Percentiles rank a stretch among this genome's conserved stretches.
phyloP scores from a whole-genome alignment of 2,888 invertebrate genomes.

The Acanthosepion esculentum region DNA sequence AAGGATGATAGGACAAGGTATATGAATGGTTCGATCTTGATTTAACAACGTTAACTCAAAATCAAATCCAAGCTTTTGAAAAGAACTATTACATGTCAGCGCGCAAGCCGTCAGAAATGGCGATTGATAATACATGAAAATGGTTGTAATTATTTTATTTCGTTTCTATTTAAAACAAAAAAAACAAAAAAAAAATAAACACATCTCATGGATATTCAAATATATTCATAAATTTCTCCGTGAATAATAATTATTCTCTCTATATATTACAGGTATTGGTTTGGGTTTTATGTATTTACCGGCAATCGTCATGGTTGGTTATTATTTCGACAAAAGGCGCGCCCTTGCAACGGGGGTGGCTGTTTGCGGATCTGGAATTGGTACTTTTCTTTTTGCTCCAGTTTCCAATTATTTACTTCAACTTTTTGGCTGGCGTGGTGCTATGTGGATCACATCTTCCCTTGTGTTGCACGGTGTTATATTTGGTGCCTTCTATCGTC shows the following conservation, averaged over 20 bases:
- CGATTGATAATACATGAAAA: too few relatives aligned
- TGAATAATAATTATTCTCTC: not conserved
- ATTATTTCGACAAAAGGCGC: conserved; percentile 96
- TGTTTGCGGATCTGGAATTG: conserved; percentile 96
- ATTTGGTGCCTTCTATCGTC: conserved; percentile 88
- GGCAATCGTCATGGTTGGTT: conserved; percentile 94
- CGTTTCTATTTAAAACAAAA: too few relatives aligned
- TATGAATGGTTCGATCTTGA: too few relatives aligned
- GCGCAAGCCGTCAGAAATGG: too few relatives aligned
- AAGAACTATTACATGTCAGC: too few relatives aligned
- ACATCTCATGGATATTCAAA: too few relatives aligned
- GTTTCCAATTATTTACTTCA: conserved; percentile 82
- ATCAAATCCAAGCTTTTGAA: too few relatives aligned
- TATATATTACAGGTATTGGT: conserved; percentile 83
- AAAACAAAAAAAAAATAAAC: too few relatives aligned
- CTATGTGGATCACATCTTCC: conserved; percentile 86
- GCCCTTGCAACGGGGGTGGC: conserved; percentile 96
- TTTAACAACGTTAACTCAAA: too few relatives aligned
- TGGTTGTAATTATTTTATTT: too few relatives aligned
- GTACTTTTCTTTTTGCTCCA: conserved; percentile 90
- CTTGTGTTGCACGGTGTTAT: conserved; percentile 85
- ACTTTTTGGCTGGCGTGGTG: conserved; percentile 83
- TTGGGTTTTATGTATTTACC: conserved; percentile 96
- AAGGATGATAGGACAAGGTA: too few relatives aligned
- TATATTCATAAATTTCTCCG: too few relatives aligned